Evolutionary conservation across 2,888 invertebrate genomes (phyloP).

Genomic region (Macroteleia sp.): DNA sequence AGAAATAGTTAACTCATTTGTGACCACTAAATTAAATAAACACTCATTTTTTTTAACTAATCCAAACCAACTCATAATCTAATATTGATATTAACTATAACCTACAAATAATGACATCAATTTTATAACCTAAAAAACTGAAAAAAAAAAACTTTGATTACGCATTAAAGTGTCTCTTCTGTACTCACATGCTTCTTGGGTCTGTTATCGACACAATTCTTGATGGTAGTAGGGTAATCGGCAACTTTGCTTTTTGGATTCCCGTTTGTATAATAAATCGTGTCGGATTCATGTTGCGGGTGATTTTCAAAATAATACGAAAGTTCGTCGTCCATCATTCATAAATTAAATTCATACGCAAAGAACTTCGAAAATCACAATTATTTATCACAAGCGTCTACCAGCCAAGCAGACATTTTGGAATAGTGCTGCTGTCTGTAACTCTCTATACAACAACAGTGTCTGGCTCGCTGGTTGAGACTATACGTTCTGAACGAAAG

Average conservation of each 20-base stretch:
- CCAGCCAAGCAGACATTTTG: slow-evolving; percentile 14
- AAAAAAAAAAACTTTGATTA: too few species aligned
- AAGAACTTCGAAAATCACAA: not conserved
- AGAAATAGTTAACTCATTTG: too few species aligned
- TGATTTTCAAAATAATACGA: slow-evolving; percentile 13
- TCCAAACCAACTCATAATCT: too few species aligned
- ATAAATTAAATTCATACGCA: not conserved
- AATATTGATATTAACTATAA: not conserved
- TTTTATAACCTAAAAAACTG: not conserved
- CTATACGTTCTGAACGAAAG: too few species aligned
- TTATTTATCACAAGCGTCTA: slow-evolving; percentile 2
- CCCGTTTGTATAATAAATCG: not conserved
- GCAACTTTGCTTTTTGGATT: not conserved
- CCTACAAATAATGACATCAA: not conserved
- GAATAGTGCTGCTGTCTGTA: slow-evolving; percentile 18
- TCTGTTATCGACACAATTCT: slow-evolving; percentile 6
- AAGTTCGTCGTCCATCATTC: slow-evolving; percentile 22
- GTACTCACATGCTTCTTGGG: slow-evolving; percentile 13
- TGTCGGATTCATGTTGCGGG: slow-evolving; percentile 2
- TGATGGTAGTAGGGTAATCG: not conserved
- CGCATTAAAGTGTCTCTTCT: too few species aligned
- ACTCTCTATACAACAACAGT: too few species aligned
- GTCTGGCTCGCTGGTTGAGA: too few species aligned
- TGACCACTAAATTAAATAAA: too few species aligned
- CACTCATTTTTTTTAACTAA: too few species aligned